Evolutionary conservation across 2,797 vertebrate species (phyloP).

Genomic region (Trachurus trachurus): DNA sequence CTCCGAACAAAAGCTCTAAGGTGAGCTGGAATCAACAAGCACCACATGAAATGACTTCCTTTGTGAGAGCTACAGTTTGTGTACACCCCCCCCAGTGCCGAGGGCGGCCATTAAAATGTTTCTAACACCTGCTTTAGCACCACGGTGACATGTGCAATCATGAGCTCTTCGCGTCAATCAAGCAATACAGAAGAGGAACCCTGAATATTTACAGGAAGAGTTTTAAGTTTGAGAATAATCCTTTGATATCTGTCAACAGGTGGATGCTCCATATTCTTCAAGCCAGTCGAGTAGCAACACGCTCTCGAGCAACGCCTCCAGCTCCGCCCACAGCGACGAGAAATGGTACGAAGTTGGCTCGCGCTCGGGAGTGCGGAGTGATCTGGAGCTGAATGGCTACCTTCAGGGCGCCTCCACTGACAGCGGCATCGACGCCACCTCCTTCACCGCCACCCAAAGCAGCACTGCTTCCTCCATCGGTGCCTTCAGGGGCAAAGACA

Average conservation of each 20-base stretch:
- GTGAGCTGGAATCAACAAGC: slow-evolving; percentile 75
- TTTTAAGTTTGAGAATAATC: not conserved
- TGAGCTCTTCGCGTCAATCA: not conserved
- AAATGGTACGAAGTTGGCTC: slow-evolving; percentile 96
- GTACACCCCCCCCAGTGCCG: no score
- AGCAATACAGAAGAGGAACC: not conserved
- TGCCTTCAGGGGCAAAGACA: slow-evolving; percentile 88
- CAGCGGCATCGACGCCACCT: slow-evolving; percentile 93
- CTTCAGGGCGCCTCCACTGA: slow-evolving; percentile 93
- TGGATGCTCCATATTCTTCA: slow-evolving; percentile 91
- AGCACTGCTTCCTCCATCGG: slow-evolving; percentile 87
- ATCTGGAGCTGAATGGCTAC: slow-evolving; percentile 92
- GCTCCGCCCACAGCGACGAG: slow-evolving; percentile 95
- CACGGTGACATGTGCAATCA: not conserved
- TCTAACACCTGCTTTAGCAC: not conserved
- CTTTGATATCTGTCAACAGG: slow-evolving; percentile 71
- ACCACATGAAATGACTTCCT: not conserved
- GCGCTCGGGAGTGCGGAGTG: slow-evolving; percentile 85
- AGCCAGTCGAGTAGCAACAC: slow-evolving; percentile 98
- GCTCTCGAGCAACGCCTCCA: slow-evolving; percentile 95
- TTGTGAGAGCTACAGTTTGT: not conserved
- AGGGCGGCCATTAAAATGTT: slow-evolving; percentile 6
- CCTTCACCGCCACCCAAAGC: slow-evolving; percentile 91
- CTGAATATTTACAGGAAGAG: not conserved
- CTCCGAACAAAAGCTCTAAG: slow-evolving; percentile 93